phyloP scores from a whole-genome alignment of 2,113 vertebrate genomes.

The Pelecanoides urinatrix region DNA sequence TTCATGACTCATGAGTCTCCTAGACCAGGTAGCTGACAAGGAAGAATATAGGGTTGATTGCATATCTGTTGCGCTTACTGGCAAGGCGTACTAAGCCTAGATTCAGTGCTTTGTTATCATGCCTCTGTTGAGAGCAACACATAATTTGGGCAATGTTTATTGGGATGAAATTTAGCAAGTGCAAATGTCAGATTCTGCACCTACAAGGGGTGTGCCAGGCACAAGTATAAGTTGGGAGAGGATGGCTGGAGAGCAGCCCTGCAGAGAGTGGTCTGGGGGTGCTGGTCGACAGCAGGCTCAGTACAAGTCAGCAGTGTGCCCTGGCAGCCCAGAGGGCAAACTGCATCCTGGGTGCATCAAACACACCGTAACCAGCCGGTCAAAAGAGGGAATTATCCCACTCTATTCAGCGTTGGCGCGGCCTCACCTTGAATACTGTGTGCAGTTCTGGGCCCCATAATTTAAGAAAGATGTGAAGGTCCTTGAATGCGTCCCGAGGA shows the following conservation, averaged over 20 bases:
- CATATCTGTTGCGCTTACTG: neutral
- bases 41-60: neutral
- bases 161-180: neutral
- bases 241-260: neutral
- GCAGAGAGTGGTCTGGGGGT: neutral
- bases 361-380: accelerated
- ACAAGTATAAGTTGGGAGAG: neutral
- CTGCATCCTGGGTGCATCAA: accelerated
- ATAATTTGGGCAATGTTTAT: neutral
- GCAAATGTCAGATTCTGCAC: neutral
- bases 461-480: no score
- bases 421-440: neutral
- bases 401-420: accelerated
- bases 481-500: no score
- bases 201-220: neutral
- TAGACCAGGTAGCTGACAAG: neutral
- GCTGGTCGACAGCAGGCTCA: neutral
- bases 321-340: neutral
- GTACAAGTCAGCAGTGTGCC: neutral
- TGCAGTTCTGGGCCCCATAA: no score
- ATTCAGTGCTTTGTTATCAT: neutral
- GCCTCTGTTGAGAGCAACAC: neutral
- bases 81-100: neutral
- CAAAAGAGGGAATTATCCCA: neutral
- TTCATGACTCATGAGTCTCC: neutral